Percentiles rank a stretch among this genome's conserved stretches.
Evolutionary conservation across 1,140 invertebrate genomes (phyloP).

Genomic region (Heliconius congener): DNA sequence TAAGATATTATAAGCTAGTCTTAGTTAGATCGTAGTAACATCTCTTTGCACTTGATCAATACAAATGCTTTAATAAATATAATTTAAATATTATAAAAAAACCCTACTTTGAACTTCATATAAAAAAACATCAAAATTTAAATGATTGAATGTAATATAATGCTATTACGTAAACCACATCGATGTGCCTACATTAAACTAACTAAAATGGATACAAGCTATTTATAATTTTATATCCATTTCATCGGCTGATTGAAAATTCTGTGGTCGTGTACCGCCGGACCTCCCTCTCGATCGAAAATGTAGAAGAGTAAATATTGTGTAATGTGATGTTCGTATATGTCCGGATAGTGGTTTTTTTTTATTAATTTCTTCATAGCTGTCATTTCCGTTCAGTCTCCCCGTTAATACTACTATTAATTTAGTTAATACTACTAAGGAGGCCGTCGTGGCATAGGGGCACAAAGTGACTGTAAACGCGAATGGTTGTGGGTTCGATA

Average conservation of each 20-base stretch:
- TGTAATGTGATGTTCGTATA: neutral
- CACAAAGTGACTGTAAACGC: too few relatives aligned
- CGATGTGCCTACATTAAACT: neutral
- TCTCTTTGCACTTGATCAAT: conserved; percentile 2
- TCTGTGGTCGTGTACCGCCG: neutral
- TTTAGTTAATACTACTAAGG: too few relatives aligned
- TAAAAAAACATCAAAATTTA: too few relatives aligned
- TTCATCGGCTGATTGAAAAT: conserved; percentile 16
- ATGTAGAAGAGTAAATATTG: neutral
- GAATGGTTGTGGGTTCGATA: too few relatives aligned
- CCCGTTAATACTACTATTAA: too few relatives aligned
- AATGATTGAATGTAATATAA: neutral
- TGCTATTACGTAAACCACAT: neutral
- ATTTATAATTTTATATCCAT: conserved; percentile 5
- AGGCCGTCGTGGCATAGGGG: too few relatives aligned
- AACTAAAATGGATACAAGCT: neutral
- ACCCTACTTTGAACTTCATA: too few relatives aligned
- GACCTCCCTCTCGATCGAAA: neutral
- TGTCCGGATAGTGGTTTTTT: neutral
- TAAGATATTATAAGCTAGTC: neutral
- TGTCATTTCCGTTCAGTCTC: neutral
- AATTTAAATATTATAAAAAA: neutral
- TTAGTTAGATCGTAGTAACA: neutral
- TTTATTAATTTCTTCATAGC: neutral
- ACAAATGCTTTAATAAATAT: neutral